Evolutionary conservation across 2,888 invertebrate genomes (phyloP).

Genomic region (Drosophila yooni): DNA sequence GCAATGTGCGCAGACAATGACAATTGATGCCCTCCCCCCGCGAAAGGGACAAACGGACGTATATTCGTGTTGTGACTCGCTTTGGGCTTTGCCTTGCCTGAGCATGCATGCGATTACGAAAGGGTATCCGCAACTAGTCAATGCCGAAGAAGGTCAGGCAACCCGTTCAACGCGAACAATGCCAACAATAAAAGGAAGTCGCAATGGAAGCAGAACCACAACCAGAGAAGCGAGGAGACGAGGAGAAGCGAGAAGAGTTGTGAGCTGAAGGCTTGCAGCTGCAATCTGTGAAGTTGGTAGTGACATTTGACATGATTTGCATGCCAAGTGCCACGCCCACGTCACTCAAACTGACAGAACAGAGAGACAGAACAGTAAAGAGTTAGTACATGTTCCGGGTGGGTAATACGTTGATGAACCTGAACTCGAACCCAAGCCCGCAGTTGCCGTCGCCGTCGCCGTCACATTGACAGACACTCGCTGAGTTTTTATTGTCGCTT

Average conservation of each 20-base stretch:
- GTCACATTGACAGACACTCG: constrained; percentile 52
- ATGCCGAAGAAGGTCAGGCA: constrained; percentile 68
- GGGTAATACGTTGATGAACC: constrained; percentile 21
- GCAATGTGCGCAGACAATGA: constrained; percentile 23
- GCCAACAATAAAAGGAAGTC: constrained; percentile 48
- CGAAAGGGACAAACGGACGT: neutral
- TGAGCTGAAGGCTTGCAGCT: constrained; percentile 50
- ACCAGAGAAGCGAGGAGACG: constrained; percentile 7
- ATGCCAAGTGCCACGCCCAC: constrained; percentile 79
- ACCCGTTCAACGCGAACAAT: constrained; percentile 43
- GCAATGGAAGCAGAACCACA: constrained; percentile 31
- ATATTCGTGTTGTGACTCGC: constrained; percentile 13
- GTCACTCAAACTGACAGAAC: constrained; percentile 56
- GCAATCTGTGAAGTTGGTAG: constrained; percentile 57
- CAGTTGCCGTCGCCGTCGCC: neutral
- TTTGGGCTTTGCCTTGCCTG: constrained; percentile 14
- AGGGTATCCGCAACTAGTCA: constrained; percentile 43
- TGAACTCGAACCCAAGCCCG: constrained; percentile 14
- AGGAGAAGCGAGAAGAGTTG: constrained; percentile 14
- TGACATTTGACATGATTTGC: constrained; percentile 81
- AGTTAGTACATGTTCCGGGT: constrained; percentile 23
- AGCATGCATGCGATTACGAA: constrained; percentile 34
- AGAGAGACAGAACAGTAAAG: constrained; percentile 18
- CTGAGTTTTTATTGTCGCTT: constrained; percentile 78
- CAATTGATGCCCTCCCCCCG: constrained; percentile 14